A percentile compares a stretch with the other conserved stretches of the same genome.
These are phyloP conservation scores for Rhyacophila brunnea DNA, from an alignment of 1,140 invertebrate species.

Conservation along the genomic window DNA sequence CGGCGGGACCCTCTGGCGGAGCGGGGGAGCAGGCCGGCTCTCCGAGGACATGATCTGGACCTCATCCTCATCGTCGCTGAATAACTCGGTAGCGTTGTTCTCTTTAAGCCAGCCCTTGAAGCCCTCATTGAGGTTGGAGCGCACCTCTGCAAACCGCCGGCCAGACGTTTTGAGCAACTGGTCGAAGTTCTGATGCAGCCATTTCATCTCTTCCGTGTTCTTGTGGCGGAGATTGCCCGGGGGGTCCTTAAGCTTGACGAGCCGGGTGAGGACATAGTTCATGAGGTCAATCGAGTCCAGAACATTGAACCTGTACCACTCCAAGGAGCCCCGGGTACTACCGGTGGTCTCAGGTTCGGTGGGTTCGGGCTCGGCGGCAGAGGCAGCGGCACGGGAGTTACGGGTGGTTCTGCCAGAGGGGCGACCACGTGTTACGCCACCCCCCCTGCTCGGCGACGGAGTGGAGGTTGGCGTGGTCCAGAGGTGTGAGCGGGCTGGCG, in stretches of 20 bases:
- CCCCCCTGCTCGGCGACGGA: neutral
- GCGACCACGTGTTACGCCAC: neutral
- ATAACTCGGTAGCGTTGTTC: conserved; percentile 34
- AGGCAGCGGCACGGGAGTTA: neutral
- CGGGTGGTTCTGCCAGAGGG: neutral
- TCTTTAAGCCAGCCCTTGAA: conserved; percentile 47
- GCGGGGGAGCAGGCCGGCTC: conserved; percentile 2
- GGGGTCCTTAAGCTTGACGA: conserved; percentile 47
- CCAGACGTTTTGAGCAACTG: conserved; percentile 43
- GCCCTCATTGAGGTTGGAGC: conserved; percentile 47
- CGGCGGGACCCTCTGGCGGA: neutral
- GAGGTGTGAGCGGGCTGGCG: conserved; percentile 16
- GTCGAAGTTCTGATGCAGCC: conserved; percentile 45
- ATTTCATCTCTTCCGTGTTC: conserved; percentile 45
- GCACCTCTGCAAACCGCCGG: conserved; percentile 45
- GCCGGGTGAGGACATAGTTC: conserved; percentile 45
- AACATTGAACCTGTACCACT: conserved; percentile 52
- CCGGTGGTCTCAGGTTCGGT: neutral
- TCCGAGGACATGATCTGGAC: conserved; percentile 48
- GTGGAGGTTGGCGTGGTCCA: conserved; percentile 16
- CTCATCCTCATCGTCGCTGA: conserved; percentile 37
- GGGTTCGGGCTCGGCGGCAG: neutral
- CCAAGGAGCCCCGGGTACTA: conserved; percentile 35
- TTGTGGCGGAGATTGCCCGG: conserved; percentile 43
- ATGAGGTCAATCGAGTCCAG: conserved; percentile 49